A percentile compares a stretch with the other conserved stretches of the same genome.
Evolutionary conservation across 2,888 invertebrate species (phyloP).

Genomic region (Epistrophe eligans): DNA sequence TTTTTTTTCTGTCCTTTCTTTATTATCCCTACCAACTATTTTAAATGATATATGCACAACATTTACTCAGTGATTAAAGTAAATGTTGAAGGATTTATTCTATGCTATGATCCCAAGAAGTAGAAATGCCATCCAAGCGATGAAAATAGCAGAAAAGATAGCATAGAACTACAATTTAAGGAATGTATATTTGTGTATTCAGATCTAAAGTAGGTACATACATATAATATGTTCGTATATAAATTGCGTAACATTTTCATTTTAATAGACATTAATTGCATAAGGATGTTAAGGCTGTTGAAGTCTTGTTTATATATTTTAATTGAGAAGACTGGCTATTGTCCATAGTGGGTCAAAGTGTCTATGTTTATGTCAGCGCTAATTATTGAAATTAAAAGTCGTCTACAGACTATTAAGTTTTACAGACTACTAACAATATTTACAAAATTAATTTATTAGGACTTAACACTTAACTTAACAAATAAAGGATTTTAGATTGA

Average conservation of each 20-base stretch:
- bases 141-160: conserved; percentile 14
- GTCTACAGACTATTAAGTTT: too few relatives aligned
- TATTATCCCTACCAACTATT: conserved; percentile 61
- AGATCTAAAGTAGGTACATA: background rate
- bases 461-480: too few relatives aligned
- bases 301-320: conserved; percentile 10
- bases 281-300: conserved; percentile 33
- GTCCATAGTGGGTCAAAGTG: background rate
- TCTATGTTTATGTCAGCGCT: background rate
- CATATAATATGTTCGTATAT: background rate
- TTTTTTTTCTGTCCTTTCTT: conserved; percentile 25
- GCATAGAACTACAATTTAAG: conserved; percentile 39
- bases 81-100: conserved; percentile 72
- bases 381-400: conserved; percentile 8
- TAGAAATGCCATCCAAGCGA: conserved; percentile 23
- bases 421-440: too few relatives aligned
- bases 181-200: conserved; percentile 19
- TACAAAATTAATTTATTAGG: too few relatives aligned
- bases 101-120: conserved; percentile 51
- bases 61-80: conserved; percentile 70
- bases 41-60: conserved; percentile 72
- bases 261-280: conserved; percentile 70
- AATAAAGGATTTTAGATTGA: too few relatives aligned
- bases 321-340: conserved; percentile 14
- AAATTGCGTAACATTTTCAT: conserved; percentile 70